Percentiles rank a stretch among this genome's conserved stretches.
These are phyloP conservation scores for Halesus radiatus DNA, from an alignment of 1,140 invertebrate species.

Conservation along the genomic window DNA sequence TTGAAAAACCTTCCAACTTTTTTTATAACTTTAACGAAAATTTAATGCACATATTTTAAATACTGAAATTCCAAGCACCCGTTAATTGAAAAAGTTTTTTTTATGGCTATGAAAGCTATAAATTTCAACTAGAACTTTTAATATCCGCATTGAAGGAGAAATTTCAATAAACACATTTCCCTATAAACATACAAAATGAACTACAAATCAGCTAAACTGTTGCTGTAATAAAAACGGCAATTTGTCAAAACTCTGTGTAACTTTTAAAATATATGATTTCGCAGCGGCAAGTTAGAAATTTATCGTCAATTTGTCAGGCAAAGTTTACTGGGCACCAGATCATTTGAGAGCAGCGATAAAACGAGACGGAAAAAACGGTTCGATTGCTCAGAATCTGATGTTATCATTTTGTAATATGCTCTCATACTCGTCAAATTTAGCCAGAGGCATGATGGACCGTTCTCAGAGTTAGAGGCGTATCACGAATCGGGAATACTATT, in stretches of 20 bases:
- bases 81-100: constrained; percentile 15
- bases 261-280: constrained; percentile 35
- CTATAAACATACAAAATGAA: constrained; percentile 19
- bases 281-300: constrained; percentile 8
- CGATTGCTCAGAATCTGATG: constrained; percentile 43
- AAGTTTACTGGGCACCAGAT: constrained; percentile 8
- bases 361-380: constrained; percentile 45
- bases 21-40: too few relatives aligned
- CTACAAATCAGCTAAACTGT: constrained; percentile 25
- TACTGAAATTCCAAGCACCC: too few relatives aligned
- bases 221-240: constrained; percentile 32
- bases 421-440: background rate
- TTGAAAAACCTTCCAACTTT: too few relatives aligned
- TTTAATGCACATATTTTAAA: too few relatives aligned
- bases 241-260: constrained; percentile 30
- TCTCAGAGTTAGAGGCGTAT: constrained; percentile 36
- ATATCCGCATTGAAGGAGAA: constrained; percentile 2
- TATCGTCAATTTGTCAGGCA: constrained; percentile 32
- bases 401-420: constrained; percentile 15
- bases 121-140: constrained; percentile 1
- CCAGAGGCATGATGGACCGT: background rate
- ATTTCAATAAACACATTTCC: constrained; percentile 21
- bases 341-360: constrained; percentile 35
- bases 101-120: background rate
- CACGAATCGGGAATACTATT: constrained; percentile 8